phyloP scores from a whole-genome alignment of 2,113 vertebrate species.

The Hemiprocne comata region DNA sequence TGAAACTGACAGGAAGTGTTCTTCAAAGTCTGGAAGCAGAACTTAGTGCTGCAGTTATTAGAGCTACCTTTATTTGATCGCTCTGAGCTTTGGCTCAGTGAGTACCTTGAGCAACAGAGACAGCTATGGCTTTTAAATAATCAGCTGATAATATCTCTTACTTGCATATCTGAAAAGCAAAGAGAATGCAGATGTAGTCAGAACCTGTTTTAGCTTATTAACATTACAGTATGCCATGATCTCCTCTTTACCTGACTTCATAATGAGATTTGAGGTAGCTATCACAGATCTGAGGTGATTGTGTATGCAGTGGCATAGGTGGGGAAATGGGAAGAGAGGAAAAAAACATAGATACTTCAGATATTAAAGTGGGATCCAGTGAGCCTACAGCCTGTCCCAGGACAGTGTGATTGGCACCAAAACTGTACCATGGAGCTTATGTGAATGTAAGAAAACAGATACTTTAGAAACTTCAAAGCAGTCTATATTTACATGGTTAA shows the following conservation, averaged over 20 bases:
- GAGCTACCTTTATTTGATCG: neutral
- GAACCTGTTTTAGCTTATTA: neutral
- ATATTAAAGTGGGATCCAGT: neutral
- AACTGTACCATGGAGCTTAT: neutral
- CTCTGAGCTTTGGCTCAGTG: neutral
- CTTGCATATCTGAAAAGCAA: neutral
- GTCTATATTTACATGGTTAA: neutral
- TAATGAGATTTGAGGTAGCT: neutral
- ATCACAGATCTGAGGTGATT: neutral
- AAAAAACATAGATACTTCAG: neutral
- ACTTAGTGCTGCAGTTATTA: neutral
- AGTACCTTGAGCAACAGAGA: neutral
- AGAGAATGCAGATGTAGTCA: neutral
- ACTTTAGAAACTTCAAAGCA: neutral
- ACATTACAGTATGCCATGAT: neutral
- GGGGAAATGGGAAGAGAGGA: neutral
- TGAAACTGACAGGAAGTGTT: neutral
- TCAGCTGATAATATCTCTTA: neutral
- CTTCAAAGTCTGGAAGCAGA: neutral
- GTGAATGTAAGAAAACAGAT: neutral
- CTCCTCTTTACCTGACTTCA: constrained; percentile 1
- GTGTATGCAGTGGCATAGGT: neutral
- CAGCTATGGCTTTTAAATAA: constrained; percentile 11
- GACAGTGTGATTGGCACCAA: neutral
- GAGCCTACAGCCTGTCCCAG: neutral